Evolutionary conservation across 2,888 invertebrate species (phyloP).

Genomic region (Azorinus chamasolen): DNA sequence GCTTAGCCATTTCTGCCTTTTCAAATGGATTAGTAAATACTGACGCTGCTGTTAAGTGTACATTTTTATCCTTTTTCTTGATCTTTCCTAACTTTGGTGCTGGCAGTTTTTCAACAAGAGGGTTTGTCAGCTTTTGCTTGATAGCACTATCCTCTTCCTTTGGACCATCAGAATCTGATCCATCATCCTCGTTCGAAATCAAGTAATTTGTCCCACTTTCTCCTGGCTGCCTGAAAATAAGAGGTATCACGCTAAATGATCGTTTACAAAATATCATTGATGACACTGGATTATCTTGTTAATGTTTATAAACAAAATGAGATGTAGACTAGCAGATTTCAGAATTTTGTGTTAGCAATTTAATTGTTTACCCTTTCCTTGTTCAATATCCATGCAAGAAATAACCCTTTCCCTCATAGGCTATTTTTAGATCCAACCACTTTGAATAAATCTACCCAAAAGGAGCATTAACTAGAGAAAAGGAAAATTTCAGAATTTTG

Average conservation of each 20-base stretch:
- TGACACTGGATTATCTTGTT: background rate
- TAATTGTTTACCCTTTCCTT: too few relatives aligned
- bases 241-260: constrained; percentile 48
- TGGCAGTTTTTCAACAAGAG: constrained; percentile 60
- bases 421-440: too few relatives aligned
- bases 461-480: too few relatives aligned
- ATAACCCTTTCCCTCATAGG: too few relatives aligned
- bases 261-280: constrained; percentile 24
- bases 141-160: constrained; percentile 24
- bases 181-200: constrained; percentile 34
- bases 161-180: constrained; percentile 45
- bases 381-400: too few relatives aligned
- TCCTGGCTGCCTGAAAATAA: constrained; percentile 56
- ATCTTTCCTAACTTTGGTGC: constrained; percentile 37
- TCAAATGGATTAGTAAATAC: constrained; percentile 96
- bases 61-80: constrained; percentile 8
- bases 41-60: constrained; percentile 86
- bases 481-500: too few relatives aligned
- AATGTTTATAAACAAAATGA: too few relatives aligned
- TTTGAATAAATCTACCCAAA: too few relatives aligned
- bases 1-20: constrained; percentile 94
- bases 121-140: constrained; percentile 68
- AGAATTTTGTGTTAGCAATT: too few relatives aligned
- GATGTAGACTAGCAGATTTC: too few relatives aligned
- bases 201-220: constrained; percentile 46